These are phyloP conservation scores for Latrodectus geometricus DNA, from an alignment of 1,140 invertebrate genomes.

Conservation along the genomic window DNA sequence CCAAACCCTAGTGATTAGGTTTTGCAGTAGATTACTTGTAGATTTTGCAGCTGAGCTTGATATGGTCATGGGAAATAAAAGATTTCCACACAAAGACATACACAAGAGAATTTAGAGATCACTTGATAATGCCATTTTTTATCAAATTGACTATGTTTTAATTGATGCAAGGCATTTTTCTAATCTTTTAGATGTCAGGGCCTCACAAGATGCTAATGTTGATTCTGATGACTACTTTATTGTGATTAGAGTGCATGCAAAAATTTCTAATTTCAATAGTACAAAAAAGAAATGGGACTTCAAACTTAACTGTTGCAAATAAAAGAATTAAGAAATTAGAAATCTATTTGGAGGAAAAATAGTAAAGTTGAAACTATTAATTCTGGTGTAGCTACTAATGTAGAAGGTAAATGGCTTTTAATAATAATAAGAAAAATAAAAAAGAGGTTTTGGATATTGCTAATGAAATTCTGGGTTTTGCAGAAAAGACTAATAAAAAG, in stretches of 20 bases:
- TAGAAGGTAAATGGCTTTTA: not conserved
- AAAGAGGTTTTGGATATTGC: not conserved
- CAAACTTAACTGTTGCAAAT: not conserved
- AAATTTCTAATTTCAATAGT: not conserved
- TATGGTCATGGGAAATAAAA: not conserved
- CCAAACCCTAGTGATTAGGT: not conserved
- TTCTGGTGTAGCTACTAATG: not conserved
- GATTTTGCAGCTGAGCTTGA: not conserved
- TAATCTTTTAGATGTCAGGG: slow-evolving; percentile 4
- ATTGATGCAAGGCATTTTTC: not conserved
- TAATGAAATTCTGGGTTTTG: not conserved
- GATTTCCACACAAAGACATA: not conserved
- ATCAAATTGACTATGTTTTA: not conserved
- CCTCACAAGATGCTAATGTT: not conserved
- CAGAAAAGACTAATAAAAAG: not conserved
- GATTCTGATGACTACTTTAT: not conserved
- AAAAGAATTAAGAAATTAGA: not conserved
- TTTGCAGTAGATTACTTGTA: not conserved
- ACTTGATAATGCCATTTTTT: not conserved
- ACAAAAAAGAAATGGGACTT: not conserved
- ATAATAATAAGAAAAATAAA: no score
- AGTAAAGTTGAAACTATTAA: not conserved
- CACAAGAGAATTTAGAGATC: not conserved
- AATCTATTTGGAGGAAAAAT: not conserved
- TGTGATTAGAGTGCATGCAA: not conserved